Evolutionary conservation across 1,140 invertebrate species (phyloP).

Genomic region (Pseudachorutes palmiensis): DNA sequence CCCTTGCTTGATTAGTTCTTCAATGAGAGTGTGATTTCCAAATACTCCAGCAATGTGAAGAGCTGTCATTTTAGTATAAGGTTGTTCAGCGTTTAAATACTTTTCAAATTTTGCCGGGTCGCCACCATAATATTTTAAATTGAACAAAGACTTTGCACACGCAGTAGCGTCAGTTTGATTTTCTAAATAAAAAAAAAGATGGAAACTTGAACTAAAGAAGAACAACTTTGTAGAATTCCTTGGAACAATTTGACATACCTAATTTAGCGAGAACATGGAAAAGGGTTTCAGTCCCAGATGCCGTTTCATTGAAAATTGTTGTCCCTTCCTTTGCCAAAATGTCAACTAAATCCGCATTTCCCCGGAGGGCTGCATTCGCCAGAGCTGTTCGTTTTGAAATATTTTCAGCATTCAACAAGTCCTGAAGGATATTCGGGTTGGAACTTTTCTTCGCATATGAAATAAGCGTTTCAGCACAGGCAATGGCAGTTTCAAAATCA

Average conservation of each 20-base stretch:
- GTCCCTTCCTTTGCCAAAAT: conserved; percentile 2
- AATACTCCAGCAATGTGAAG: neutral
- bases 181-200: conserved; percentile 3
- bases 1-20: neutral
- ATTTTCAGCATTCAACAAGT: neutral
- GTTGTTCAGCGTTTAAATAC: neutral
- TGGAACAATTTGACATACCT: neutral
- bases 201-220: neutral
- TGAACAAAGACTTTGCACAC: neutral
- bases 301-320: neutral
- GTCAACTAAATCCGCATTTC: neutral
- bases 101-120: neutral
- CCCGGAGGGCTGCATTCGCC: neutral
- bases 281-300: neutral
- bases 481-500: neutral
- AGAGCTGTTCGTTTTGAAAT: neutral
- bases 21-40: conserved; percentile 8
- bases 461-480: neutral
- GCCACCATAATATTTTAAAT: neutral
- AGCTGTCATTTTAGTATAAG: neutral
- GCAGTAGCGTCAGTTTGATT: neutral
- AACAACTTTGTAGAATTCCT: neutral
- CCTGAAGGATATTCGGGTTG: neutral
- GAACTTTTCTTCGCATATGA: neutral
- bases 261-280: conserved; percentile 2